A percentile compares a stretch with the other conserved stretches of the same genome.
Conservation (phyloP, 1,140 invertebrate genomes). For the Heliothis virescens region DNA sequence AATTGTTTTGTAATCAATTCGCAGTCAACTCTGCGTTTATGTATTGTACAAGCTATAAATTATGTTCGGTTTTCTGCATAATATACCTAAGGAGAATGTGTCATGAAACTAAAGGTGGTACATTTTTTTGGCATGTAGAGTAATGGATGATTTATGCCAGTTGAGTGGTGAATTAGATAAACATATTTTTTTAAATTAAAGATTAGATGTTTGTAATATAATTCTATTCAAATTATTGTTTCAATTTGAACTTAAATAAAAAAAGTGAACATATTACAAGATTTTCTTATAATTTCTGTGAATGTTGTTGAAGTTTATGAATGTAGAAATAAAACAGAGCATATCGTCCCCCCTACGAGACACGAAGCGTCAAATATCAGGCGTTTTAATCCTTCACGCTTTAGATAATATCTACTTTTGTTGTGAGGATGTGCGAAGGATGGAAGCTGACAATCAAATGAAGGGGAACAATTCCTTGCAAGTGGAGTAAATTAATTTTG, state of each 20-base stretch:
- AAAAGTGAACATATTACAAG: neutral
- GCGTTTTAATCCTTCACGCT: slow-evolving; percentile 50
- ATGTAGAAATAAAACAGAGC: slow-evolving; percentile 41
- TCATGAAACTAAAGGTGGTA: neutral
- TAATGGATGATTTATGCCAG: no score
- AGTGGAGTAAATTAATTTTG: no score
- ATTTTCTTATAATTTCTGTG: neutral
- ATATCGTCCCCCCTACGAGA: slow-evolving; percentile 24
- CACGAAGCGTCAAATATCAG: slow-evolving; percentile 35
- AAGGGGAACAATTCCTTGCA: neutral
- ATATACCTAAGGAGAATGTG: slow-evolving; percentile 27
- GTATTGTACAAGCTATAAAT: slow-evolving; percentile 32
- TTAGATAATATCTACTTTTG: slow-evolving; percentile 39
- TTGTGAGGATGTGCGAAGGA: slow-evolving; percentile 24
- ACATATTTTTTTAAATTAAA: no score
- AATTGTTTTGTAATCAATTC: slow-evolving; percentile 40
- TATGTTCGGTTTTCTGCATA: neutral
- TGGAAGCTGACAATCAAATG: neutral
- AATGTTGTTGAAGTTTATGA: slow-evolving; percentile 44
- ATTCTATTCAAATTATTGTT: no score
- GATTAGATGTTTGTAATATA: no score
- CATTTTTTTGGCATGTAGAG: no score
- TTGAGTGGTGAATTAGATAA: no score
- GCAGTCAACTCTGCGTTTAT: neutral
- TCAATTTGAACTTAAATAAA: no score